phyloP scores from a whole-genome alignment of 2,888 invertebrate species.

The Halocaridina rubra region DNA sequence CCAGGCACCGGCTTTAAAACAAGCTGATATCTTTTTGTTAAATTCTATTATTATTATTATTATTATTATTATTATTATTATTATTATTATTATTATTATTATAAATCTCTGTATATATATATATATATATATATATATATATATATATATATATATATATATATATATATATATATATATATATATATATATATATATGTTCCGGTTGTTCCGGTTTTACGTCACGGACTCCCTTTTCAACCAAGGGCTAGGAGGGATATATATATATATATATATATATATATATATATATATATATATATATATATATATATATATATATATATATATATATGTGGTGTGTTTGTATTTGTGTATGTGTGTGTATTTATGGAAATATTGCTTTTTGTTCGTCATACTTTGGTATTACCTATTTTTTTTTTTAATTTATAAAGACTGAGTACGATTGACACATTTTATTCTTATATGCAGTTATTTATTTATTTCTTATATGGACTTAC shows the following conservation, averaged over 20 bases:
- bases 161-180: conserved; percentile 2
- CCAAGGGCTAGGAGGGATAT: too few species aligned
- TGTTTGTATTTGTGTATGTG: too few species aligned
- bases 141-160: conserved; percentile 23
- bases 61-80: neutral
- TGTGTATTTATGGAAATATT: too few species aligned
- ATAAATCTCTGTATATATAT: conserved; percentile 14
- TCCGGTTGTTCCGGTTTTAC: too few species aligned
- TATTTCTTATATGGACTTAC: too few species aligned
- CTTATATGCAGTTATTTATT: too few species aligned
- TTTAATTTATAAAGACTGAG: too few species aligned
- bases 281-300: neutral
- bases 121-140: conserved; percentile 30
- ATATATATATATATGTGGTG: neutral
- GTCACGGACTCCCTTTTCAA: too few species aligned
- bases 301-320: neutral
- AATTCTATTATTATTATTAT: neutral
- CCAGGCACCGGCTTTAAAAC: too few species aligned
- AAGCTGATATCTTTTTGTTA: neutral
- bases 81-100: neutral
- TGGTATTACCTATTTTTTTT: too few species aligned
- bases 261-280: neutral
- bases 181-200: neutral
- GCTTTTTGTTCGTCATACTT: too few species aligned
- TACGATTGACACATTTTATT: too few species aligned